Base-by-base conservation (phyloP, 2,888 invertebrate genomes). In the Leptodirus hochenwartii region DNA sequence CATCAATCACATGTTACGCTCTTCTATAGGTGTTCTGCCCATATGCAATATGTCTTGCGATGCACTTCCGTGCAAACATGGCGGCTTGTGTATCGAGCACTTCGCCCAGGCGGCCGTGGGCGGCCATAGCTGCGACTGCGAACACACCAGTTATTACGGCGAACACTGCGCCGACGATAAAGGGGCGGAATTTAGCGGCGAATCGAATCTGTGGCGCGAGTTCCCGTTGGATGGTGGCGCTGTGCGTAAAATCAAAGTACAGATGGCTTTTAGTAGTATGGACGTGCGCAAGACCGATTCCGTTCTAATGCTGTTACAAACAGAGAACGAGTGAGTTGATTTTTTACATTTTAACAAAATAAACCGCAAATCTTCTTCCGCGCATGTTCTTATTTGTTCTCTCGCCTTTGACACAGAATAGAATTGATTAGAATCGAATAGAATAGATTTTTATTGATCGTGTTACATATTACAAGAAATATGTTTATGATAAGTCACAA, bases 31-130 rank as follows among this genome's bases (percentile, higher is more conserved):
- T 1, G 75, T 85, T 1, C 54, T 80, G 30, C 69, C 79, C 3
- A 74, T 81, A 45, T 90, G 88, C 50, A 75, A 76, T 42, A 87
- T 88, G 75, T 79, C 81, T 50, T 90, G 88, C 46, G 87, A 88
- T 45, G 68, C 73, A 0, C 69, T 76, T 29, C 88, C 88, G 0
- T 90, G 88, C 47, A 80, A 82, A 45, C 82, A 88, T 46, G 75
- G 77, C 25, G 88, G 88, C 1, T 64, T 77, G 11, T 90, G 88
- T 46, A 76, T 80, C 3, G 88, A 90, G 53, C 80, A 87, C 49
- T 91, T 91, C 51, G 71, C 73, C 9, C 74, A 76, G 37, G 81
- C 82, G 43, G 76, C 79, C 38, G n/a, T n/a, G n/a, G n/a, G n/a
- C n/a, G n/a, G n/a, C n/a, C 81, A 82, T 40, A 75, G 76, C 6